Percentiles rank a stretch among this genome's conserved stretches.
Evolutionary conservation across 1,140 invertebrate genomes (phyloP).

Genomic region (Rhynchophorus ferrugineus): DNA sequence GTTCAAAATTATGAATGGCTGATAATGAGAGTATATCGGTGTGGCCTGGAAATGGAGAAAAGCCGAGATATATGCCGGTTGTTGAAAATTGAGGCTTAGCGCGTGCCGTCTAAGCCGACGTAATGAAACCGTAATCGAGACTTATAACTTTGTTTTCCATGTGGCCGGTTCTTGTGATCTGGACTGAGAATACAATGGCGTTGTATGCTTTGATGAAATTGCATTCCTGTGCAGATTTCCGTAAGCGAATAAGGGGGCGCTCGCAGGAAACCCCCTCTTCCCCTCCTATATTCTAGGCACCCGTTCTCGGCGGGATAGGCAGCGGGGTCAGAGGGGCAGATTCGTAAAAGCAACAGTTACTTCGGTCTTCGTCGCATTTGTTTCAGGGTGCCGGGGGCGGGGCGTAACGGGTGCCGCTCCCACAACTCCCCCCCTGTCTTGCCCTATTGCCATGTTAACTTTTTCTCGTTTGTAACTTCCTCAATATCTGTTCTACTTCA

Average conservation of each 20-base stretch:
- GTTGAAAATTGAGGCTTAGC: constrained; percentile 2
- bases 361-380: constrained; percentile 35
- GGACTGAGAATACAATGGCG: constrained; percentile 36
- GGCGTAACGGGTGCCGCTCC: constrained; percentile 33
- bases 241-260: constrained; percentile 33
- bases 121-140: constrained; percentile 41
- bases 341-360: constrained; percentile 40
- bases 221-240: constrained; percentile 42
- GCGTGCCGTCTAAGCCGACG: constrained; percentile 25
- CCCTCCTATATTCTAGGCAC: constrained; percentile 5
- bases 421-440: constrained; percentile 28
- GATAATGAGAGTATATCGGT: no score
- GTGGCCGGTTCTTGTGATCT: constrained; percentile 40
- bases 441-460: constrained; percentile 19
- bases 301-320: constrained; percentile 17
- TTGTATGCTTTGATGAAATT: constrained; percentile 41
- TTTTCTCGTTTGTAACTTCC: neutral
- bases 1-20: no score
- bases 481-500: no score
- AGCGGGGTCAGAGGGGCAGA: constrained; percentile 22
- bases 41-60: no score
- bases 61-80: no score
- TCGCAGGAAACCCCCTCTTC: constrained; percentile 13
- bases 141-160: constrained; percentile 43
- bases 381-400: constrained; percentile 36